A percentile compares a stretch with the other conserved stretches of the same genome.
phyloP scores from a whole-genome alignment of 2,888 invertebrate species.

The Athrips mouffetella region DNA sequence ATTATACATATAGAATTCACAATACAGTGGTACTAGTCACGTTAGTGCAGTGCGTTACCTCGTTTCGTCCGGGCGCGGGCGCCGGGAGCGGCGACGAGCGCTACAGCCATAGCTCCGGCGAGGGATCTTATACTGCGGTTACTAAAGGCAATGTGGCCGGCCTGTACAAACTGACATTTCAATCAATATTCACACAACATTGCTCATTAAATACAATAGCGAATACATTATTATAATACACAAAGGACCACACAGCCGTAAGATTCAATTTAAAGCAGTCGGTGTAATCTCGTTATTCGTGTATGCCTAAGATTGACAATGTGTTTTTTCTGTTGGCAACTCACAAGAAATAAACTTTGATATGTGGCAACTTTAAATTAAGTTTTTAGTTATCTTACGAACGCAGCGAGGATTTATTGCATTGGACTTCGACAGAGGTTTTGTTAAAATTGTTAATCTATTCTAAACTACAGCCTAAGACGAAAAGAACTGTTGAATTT shows the following conservation, averaged over 20 bases:
- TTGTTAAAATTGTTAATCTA: no score
- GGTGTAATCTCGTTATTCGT: slow-evolving; percentile 23
- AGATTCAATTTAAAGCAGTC: slow-evolving; percentile 22
- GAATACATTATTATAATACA: slow-evolving; percentile 30
- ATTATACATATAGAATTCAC: slow-evolving; percentile 34
- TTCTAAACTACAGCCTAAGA: no score
- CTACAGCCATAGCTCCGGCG: slow-evolving; percentile 58
- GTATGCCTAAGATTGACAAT: slow-evolving; percentile 17
- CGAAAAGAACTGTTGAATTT: no score
- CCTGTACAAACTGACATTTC: slow-evolving; percentile 73
- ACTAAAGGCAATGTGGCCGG: slow-evolving; percentile 72
- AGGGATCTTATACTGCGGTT: slow-evolving; percentile 47
- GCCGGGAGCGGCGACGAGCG: slow-evolving; percentile 55
- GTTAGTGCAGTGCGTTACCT: slow-evolving; percentile 70
- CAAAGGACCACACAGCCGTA: slow-evolving; percentile 61
- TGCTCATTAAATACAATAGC: slow-evolving; percentile 24
- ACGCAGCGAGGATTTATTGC: not conserved
- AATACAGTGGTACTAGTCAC: slow-evolving; percentile 45
- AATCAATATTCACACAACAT: slow-evolving; percentile 49
- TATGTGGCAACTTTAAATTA: slow-evolving; percentile 20
- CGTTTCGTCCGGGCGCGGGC: slow-evolving; percentile 61
- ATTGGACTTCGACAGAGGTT: not conserved
- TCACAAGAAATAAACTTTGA: slow-evolving; percentile 57
- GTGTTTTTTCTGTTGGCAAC: slow-evolving; percentile 22
- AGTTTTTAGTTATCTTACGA: not conserved